A percentile compares a stretch with the other conserved stretches of the same genome.
These are phyloP conservation scores for Uromys caudimaculatus DNA, from an alignment of 2,797 vertebrate genomes.

Conservation along the genomic window DNA sequence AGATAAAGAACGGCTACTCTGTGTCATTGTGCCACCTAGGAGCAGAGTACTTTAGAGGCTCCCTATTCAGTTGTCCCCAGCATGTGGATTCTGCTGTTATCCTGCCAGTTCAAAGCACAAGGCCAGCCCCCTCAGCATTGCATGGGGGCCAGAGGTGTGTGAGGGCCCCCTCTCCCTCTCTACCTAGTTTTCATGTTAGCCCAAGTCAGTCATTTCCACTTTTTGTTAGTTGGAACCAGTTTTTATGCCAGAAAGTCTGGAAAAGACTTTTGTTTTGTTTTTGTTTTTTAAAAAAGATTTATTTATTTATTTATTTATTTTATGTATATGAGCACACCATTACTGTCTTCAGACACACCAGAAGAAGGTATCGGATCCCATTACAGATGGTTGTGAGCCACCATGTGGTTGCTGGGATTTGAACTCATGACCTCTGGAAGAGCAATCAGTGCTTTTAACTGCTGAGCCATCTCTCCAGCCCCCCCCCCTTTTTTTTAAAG, in stretches of 20 bases:
- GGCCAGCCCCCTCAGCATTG: background rate
- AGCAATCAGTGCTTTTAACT: too few relatives aligned
- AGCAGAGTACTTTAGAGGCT: background rate
- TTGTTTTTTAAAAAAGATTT: background rate
- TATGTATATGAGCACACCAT: too few relatives aligned
- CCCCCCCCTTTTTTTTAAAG: background rate
- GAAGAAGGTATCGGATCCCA: too few relatives aligned
- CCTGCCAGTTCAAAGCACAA: background rate
- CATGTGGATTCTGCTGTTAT: background rate
- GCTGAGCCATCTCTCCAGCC: too few relatives aligned
- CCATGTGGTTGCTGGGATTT: too few relatives aligned
- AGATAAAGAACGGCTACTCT: background rate
- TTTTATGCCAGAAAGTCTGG: background rate
- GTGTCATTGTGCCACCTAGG: background rate
- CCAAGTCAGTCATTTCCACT: background rate
- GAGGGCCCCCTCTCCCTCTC: background rate
- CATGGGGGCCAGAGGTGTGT: background rate
- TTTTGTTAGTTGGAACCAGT: background rate
- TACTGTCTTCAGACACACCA: too few relatives aligned
- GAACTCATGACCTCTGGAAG: too few relatives aligned
- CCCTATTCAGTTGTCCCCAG: background rate
- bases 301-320: too few relatives aligned
- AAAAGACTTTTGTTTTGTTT: background rate
- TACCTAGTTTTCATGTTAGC: background rate
- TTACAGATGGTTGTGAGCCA: too few relatives aligned